phyloP scores from a whole-genome alignment of 2,113 vertebrate genomes.

The Onychorhynchus coronatus region DNA sequence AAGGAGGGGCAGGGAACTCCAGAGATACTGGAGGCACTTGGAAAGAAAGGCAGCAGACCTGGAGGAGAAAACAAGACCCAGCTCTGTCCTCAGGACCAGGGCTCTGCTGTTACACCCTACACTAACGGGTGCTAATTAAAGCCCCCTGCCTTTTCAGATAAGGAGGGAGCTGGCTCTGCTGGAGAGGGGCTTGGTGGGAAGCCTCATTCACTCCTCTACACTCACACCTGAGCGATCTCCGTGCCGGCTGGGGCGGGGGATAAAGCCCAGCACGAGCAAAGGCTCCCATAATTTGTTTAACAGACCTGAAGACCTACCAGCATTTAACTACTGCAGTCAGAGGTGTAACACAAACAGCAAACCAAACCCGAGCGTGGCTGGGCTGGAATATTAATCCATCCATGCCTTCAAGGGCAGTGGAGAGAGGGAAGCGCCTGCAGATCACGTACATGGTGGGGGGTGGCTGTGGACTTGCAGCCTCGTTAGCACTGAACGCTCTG shows the following conservation, averaged over 20 bases:
- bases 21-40: not conserved
- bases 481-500: not conserved
- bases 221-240: not conserved
- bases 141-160: not conserved
- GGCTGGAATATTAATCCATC: constrained; percentile 9
- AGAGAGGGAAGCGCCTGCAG: not conserved
- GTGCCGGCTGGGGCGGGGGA: not conserved
- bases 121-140: not conserved
- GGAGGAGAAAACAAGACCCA: not conserved
- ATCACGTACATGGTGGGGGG: not conserved
- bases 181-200: not conserved
- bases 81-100: not conserved
- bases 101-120: not conserved
- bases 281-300: not conserved
- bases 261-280: not conserved
- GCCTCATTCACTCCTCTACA: not conserved
- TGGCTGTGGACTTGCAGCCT: not conserved
- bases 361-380: not conserved
- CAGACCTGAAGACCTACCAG: not conserved
- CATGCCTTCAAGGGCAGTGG: not conserved
- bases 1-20: not conserved
- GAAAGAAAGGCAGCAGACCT: not conserved
- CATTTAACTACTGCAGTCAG: not conserved
- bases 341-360: not conserved
- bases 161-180: not conserved